Conservation (phyloP, 1,140 invertebrate species). For the Mercenaria mercenaria region DNA sequence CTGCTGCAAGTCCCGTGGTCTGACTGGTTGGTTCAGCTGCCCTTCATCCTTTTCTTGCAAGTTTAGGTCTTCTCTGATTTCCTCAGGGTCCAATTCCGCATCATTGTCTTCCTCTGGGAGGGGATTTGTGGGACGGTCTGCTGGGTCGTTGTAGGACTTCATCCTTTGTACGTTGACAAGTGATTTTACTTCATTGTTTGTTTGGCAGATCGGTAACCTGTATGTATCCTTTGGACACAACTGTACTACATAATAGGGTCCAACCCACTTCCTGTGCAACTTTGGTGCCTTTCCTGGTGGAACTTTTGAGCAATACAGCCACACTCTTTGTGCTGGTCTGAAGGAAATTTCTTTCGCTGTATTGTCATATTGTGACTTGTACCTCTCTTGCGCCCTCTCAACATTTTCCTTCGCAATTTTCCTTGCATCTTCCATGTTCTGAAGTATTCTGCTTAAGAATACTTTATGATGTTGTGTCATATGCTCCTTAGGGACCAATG, state of each 20-base stretch:
- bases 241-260: not conserved
- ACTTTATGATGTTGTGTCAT: not conserved
- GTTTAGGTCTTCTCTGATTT: no score
- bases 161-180: conserved; percentile 60
- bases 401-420: not conserved
- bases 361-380: conserved; percentile 2
- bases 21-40: not conserved
- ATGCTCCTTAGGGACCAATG: not conserved
- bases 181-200: conserved; percentile 39
- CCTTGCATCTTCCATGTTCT: not conserved
- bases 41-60: no score
- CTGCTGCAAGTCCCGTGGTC: not conserved
- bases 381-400: not conserved
- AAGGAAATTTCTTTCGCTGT: not conserved
- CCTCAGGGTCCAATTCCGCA: not conserved
- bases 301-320: conserved; percentile 18
- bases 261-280: not conserved
- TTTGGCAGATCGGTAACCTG: not conserved
- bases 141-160: conserved; percentile 44
- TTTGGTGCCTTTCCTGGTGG: not conserved
- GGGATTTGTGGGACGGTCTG: not conserved
- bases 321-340: not conserved
- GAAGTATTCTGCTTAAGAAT: not conserved
- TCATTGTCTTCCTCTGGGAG: not conserved
- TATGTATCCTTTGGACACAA: not conserved